phyloP scores from a whole-genome alignment of 1,140 invertebrate species.

The Lepidurus apus region DNA sequence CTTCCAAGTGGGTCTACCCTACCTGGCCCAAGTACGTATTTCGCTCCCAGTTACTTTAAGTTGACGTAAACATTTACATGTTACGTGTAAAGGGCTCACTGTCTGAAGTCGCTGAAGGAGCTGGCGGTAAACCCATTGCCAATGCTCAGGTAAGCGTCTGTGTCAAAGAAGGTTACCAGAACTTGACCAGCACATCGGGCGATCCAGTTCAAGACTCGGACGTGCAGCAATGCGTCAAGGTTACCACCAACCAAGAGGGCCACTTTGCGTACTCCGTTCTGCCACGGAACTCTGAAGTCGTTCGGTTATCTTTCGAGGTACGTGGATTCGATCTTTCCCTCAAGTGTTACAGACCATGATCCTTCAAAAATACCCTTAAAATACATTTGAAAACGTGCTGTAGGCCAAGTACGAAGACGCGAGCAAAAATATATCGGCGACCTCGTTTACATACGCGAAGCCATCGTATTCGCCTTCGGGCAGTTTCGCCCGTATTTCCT shows the following conservation, averaged over 20 bases:
- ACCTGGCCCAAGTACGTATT: slow-evolving; percentile 55
- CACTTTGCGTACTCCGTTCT: slow-evolving; percentile 36
- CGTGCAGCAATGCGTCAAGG: slow-evolving; percentile 37
- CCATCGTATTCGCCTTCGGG: slow-evolving; percentile 39
- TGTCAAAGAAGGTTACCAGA: not conserved
- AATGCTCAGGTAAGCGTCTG: not conserved
- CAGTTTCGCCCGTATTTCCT: slow-evolving; percentile 8
- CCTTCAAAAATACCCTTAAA: too few species aligned
- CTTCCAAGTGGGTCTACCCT: slow-evolving; percentile 59
- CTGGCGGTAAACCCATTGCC: not conserved
- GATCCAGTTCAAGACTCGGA: slow-evolving; percentile 30
- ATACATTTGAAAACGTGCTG: too few species aligned
- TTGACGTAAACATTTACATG: not conserved
- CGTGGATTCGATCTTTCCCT: not conserved
- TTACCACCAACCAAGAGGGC: slow-evolving; percentile 42
- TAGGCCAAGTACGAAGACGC: not conserved
- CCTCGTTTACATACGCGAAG: not conserved
- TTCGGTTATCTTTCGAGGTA: slow-evolving; percentile 35
- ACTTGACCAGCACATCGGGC: not conserved
- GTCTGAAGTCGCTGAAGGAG: not conserved
- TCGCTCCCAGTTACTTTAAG: too few species aligned
- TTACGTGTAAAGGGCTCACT: not conserved
- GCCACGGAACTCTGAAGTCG: slow-evolving; percentile 34
- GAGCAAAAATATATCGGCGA: not conserved
- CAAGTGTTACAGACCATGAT: not conserved